phyloP scores from a whole-genome alignment of 1,140 invertebrate genomes.

The Caenorhabditis tropicalis region DNA sequence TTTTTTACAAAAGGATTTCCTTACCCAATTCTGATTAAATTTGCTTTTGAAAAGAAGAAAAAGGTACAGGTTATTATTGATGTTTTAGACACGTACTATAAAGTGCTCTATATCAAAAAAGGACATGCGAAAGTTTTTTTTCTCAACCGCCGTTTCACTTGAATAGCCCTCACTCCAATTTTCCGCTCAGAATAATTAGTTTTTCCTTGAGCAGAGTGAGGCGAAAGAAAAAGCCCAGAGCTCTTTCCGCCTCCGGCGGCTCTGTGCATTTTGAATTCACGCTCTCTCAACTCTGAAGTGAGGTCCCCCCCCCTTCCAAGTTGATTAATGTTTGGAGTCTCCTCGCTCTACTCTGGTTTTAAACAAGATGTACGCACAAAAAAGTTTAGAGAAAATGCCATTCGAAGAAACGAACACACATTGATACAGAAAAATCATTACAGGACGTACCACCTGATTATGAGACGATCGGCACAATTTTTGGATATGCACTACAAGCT shows the following conservation, averaged over 20 bases:
- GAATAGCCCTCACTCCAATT: neutral
- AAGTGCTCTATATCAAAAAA: neutral
- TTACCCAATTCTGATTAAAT: too few relatives aligned
- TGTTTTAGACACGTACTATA: too few relatives aligned
- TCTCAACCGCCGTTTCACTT: neutral
- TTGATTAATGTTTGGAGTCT: neutral
- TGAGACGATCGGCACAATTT: conserved; percentile 71
- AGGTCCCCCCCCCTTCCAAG: neutral
- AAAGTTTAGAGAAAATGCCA: neutral
- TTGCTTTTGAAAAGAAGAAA: too few relatives aligned
- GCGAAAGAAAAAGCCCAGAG: neutral
- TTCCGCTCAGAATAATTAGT: conserved; percentile 39
- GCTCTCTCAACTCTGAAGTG: neutral
- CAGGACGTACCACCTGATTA: conserved; percentile 72
- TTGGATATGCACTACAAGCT: conserved; percentile 68
- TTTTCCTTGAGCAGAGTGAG: neutral
- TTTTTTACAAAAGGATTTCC: too few relatives aligned
- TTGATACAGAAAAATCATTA: conserved; percentile 19
- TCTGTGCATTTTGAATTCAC: conserved; percentile 23
- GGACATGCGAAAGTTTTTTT: neutral
- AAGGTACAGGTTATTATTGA: too few relatives aligned
- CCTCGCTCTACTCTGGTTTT: neutral
- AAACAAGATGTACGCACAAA: neutral
- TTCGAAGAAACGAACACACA: neutral
- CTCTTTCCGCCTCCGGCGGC: neutral